Conservation (phyloP, 2,797 vertebrate species). For the Hydrolagus colliei region DNA sequence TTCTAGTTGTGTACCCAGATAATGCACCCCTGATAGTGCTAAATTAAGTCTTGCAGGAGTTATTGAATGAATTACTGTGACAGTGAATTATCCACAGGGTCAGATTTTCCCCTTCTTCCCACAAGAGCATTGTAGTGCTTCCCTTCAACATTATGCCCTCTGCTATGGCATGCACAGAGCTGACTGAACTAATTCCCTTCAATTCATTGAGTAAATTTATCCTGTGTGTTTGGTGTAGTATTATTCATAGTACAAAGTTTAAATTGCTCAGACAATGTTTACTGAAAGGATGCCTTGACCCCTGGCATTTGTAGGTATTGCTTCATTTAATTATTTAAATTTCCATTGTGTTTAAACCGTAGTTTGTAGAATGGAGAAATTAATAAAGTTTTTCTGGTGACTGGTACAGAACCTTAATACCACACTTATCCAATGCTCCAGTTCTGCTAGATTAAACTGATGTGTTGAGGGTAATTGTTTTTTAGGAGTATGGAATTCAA, state of each 20-base stretch:
- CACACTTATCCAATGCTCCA: constrained; percentile 30
- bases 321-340: constrained; percentile 45
- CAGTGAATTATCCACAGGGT: constrained; percentile 42
- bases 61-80: constrained; percentile 51
- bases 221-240: background rate
- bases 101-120: background rate
- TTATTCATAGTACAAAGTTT: background rate
- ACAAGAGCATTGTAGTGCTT: background rate
- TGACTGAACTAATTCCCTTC: background rate
- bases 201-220: background rate
- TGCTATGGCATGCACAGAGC: background rate
- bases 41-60: constrained; percentile 55
- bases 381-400: constrained; percentile 49
- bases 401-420: constrained; percentile 34
- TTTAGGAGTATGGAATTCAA: background rate
- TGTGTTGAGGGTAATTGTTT: constrained; percentile 32
- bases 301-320: constrained; percentile 35
- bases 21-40: constrained; percentile 65
- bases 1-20: constrained; percentile 64
- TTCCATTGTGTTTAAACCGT: constrained; percentile 50
- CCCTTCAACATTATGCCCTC: background rate
- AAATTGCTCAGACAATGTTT: background rate
- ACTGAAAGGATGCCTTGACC: background rate
- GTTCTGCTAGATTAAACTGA: constrained; percentile 35
- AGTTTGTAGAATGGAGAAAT: constrained; percentile 47